These are phyloP conservation scores for Netelia melanura DNA, from an alignment of 2,888 invertebrate species.

Conservation along the genomic window DNA sequence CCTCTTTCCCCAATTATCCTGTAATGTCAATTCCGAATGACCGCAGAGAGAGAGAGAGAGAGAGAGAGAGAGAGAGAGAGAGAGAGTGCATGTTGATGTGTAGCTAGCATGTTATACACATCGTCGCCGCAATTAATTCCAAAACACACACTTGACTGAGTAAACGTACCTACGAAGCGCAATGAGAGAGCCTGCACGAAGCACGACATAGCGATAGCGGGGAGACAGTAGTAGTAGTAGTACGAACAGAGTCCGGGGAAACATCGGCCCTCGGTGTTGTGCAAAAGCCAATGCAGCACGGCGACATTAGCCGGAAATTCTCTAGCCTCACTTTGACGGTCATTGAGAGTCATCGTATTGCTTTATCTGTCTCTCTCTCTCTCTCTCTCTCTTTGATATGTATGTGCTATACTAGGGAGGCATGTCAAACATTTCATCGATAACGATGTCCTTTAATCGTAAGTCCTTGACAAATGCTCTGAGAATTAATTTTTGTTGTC, in stretches of 20 bases:
- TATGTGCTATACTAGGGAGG: not conserved
- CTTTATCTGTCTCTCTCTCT: not conserved
- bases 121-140: constrained; percentile 34
- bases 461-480: too few relatives aligned
- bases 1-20: not conserved
- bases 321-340: constrained; percentile 31
- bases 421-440: constrained; percentile 37
- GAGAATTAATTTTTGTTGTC: too few relatives aligned
- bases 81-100: constrained; percentile 29
- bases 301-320: constrained; percentile 29
- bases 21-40: not conserved
- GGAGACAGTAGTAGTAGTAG: constrained; percentile 29
- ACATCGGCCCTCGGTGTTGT: constrained; percentile 13
- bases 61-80: not conserved
- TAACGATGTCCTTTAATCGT: constrained; percentile 19
- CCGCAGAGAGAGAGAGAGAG: not conserved
- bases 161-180: constrained; percentile 59
- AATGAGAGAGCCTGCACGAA: constrained; percentile 39
- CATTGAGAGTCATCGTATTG: constrained; percentile 14
- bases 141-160: constrained; percentile 34
- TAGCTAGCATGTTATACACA: not conserved
- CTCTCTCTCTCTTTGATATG: not conserved
- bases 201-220: constrained; percentile 19
- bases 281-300: constrained; percentile 18
- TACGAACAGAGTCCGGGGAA: constrained; percentile 33